These are phyloP conservation scores for Tyrophagus putrescentiae DNA, from an alignment of 1,140 invertebrate genomes.

Conservation along the genomic window DNA sequence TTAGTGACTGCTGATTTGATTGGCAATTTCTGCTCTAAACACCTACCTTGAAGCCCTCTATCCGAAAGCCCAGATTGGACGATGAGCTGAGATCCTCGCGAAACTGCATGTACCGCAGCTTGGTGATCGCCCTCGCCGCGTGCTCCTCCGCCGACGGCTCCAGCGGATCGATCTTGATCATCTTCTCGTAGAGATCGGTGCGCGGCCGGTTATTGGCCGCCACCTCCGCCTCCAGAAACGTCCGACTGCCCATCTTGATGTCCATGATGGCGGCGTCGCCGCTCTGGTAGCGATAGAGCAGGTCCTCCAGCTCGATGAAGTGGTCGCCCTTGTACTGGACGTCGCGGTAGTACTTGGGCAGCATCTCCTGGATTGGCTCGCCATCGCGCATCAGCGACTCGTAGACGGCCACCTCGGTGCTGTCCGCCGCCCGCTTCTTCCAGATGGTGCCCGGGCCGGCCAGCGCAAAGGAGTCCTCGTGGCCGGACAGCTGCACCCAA, in stretches of 20 bases:
- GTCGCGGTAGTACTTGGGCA: slow-evolving; percentile 79
- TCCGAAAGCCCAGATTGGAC: slow-evolving; percentile 77
- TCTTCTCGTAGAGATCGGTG: slow-evolving; percentile 96
- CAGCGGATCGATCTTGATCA: slow-evolving; percentile 79
- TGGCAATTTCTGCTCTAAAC: neutral
- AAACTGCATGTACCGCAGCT: slow-evolving; percentile 93
- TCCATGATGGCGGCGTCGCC: slow-evolving; percentile 87
- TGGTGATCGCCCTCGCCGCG: slow-evolving; percentile 70
- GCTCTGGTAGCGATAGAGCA: slow-evolving; percentile 72
- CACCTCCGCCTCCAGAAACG: slow-evolving; percentile 87
- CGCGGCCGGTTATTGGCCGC: slow-evolving; percentile 81
- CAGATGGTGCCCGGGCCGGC: slow-evolving; percentile 83
- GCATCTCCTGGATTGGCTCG: slow-evolving; percentile 53
- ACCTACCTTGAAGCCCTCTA: slow-evolving; percentile 77
- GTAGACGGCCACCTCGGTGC: slow-evolving; percentile 52
- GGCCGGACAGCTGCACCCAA: slow-evolving; percentile 85
- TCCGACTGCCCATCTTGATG: slow-evolving; percentile 84
- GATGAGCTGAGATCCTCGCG: slow-evolving; percentile 83
- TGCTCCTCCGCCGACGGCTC: slow-evolving; percentile 83
- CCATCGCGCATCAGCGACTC: slow-evolving; percentile 58
- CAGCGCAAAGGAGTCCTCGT: slow-evolving; percentile 67
- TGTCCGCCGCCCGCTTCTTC: slow-evolving; percentile 53
- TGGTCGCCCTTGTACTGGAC: slow-evolving; percentile 56
- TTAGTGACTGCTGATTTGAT: neutral
- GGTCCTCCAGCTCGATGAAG: slow-evolving; percentile 79